Conservation (phyloP, 2,888 invertebrate genomes). For the Himalopsyche anomala region DNA sequence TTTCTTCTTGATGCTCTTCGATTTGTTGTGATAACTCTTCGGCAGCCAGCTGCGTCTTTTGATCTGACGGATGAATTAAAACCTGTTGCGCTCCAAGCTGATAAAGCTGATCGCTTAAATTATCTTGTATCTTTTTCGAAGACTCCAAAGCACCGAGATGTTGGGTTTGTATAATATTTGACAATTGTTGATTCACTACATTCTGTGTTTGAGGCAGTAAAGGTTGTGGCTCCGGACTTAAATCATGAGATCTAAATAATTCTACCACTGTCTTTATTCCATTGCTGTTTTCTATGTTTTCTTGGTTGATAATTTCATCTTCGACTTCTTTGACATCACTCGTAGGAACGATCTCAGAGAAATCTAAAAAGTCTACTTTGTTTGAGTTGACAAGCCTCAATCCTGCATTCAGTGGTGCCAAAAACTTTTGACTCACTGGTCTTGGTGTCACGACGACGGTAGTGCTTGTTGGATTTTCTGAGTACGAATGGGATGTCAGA, state of each 20-base stretch:
- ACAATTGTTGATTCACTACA: conserved; percentile 40
- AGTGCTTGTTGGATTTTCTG: conserved; percentile 44
- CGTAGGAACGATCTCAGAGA: conserved; percentile 67
- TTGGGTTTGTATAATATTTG: conserved; percentile 67
- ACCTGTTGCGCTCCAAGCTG: conserved; percentile 71
- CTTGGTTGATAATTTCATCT: conserved; percentile 71
- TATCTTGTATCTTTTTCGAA: conserved; percentile 71
- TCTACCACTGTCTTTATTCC: conserved; percentile 77
- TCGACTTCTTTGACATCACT: conserved; percentile 73
- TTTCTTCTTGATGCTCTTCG: conserved; percentile 67
- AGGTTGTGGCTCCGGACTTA: conserved; percentile 50
- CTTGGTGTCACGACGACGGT: conserved; percentile 76
- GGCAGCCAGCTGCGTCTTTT: conserved; percentile 64
- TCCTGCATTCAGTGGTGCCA: conserved; percentile 80
- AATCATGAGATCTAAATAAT: conserved; percentile 72
- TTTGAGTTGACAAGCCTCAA: conserved; percentile 76
- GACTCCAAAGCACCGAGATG: conserved; percentile 72
- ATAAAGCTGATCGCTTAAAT: conserved; percentile 69
- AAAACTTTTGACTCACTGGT: conserved; percentile 76
- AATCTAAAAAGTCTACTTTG: conserved; percentile 70
- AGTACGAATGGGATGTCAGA: conserved; percentile 49
- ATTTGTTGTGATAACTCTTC: conserved; percentile 66
- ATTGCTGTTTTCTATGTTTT: conserved; percentile 61
- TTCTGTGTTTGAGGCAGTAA: conserved; percentile 36
- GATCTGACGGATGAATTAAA: conserved; percentile 69